These are phyloP conservation scores for Scytalopus superciliaris DNA, from an alignment of 2,113 vertebrate genomes.

Conservation along the genomic window DNA sequence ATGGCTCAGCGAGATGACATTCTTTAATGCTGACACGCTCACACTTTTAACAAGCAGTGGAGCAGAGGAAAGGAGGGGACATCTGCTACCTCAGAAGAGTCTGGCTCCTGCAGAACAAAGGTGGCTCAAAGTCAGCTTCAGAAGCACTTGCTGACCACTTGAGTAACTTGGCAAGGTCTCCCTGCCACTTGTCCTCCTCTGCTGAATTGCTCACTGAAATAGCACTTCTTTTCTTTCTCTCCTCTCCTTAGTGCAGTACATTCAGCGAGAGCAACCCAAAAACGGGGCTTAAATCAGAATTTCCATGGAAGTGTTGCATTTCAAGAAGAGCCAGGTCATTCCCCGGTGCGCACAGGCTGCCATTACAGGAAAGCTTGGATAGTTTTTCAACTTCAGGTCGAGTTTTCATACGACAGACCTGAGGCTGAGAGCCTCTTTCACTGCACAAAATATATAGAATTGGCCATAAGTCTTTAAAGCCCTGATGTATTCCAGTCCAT, in stretches of 20 bases:
- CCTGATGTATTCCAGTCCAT: slow-evolving; percentile 69
- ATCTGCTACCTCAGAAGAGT: background rate
- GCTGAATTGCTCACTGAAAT: background rate
- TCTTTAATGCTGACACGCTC: background rate
- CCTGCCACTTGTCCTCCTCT: background rate
- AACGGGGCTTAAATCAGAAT: background rate
- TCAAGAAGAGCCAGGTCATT: background rate
- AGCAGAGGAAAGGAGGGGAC: background rate
- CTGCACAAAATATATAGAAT: slow-evolving; percentile 54
- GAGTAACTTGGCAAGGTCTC: background rate
- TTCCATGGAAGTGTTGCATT: background rate
- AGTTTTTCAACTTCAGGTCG: slow-evolving; percentile 24
- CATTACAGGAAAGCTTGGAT: background rate
- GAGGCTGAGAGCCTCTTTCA: slow-evolving; percentile 19
- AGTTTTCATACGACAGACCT: slow-evolving; percentile 8
- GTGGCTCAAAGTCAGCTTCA: background rate
- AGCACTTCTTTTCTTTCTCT: background rate
- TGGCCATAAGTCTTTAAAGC: slow-evolving; percentile 66
- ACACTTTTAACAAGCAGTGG: background rate
- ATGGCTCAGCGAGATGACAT: background rate
- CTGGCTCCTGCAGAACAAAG: background rate
- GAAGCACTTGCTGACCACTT: background rate
- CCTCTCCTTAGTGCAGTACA: background rate
- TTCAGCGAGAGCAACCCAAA: background rate
- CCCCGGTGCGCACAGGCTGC: background rate